phyloP scores from a whole-genome alignment of 1,140 invertebrate genomes.

The Chrysomallon squamiferum region DNA sequence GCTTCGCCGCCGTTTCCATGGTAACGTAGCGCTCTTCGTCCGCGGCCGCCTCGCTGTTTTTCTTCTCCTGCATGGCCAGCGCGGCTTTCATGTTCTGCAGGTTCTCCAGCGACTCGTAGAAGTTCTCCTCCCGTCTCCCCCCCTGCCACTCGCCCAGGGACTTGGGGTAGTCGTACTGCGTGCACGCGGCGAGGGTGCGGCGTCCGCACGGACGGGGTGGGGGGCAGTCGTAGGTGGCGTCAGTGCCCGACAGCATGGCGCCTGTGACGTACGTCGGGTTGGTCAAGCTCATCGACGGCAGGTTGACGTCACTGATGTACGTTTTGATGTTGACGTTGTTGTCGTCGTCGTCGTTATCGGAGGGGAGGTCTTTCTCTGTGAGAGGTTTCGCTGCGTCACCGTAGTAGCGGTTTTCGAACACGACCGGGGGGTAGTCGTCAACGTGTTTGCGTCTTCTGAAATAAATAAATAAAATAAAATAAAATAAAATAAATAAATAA shows the following conservation, averaged over 20 bases:
- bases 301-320: too few relatives aligned
- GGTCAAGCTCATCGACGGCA: not conserved
- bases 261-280: not conserved
- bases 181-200: too few relatives aligned
- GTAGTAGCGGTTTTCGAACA: not conserved
- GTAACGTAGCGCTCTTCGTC: not conserved
- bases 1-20: not conserved
- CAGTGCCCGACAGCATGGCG: not conserved
- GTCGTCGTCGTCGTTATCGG: not conserved
- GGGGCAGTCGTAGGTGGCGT: not conserved
- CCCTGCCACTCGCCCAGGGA: not conserved
- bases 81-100: slow-evolving; percentile 3
- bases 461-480: too few relatives aligned
- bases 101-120: slow-evolving; percentile 1
- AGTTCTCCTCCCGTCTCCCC: not conserved
- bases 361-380: not conserved
- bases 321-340: not conserved
- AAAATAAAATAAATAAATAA: too few relatives aligned
- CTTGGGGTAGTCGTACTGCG: not conserved
- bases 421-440: not conserved
- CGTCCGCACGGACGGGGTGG: too few relatives aligned
- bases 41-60: not conserved
- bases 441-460: not conserved
- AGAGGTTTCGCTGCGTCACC: not conserved
- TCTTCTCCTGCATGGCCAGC: not conserved